Conservation (phyloP, 1,140 invertebrate genomes). For the Panagrolaimus sp. region DNA sequence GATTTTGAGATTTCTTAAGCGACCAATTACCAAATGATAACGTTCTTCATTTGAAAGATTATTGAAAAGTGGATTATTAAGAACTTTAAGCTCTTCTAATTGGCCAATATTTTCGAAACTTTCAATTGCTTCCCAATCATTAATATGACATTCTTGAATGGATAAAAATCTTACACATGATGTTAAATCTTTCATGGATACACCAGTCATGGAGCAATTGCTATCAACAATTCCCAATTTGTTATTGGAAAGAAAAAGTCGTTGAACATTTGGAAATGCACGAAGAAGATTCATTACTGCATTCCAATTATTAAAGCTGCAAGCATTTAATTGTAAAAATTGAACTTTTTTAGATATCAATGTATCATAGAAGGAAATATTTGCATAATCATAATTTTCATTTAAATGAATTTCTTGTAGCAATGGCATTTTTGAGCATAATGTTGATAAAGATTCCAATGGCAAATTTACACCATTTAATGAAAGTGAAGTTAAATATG, state of each 20-base stretch:
- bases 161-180: constrained; percentile 10
- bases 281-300: constrained; percentile 14
- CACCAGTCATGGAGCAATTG: background rate
- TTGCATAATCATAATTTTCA: constrained; percentile 21
- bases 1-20: constrained; percentile 26
- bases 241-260: constrained; percentile 16
- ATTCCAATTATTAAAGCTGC: constrained; percentile 24
- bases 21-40: constrained; percentile 22
- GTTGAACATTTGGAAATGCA: constrained; percentile 14
- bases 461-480: constrained; percentile 31
- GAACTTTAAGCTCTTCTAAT: constrained; percentile 23
- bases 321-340: constrained; percentile 28
- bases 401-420: constrained; percentile 21
- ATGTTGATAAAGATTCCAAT: constrained; percentile 8
- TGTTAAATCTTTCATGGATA: background rate
- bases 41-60: constrained; percentile 20
- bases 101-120: constrained; percentile 14
- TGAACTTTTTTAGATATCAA: constrained; percentile 19
- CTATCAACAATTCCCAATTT: background rate
- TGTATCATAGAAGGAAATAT: background rate
- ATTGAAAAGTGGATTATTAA: constrained; percentile 19
- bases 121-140: constrained; percentile 25
- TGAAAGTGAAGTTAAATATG: constrained; percentile 17
- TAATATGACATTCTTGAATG: constrained; percentile 9
- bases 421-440: constrained; percentile 16